Percentiles rank a stretch among this genome's conserved stretches.
Conservation (phyloP, 2,113 vertebrate genomes). For the Oxyura jamaicensis region DNA sequence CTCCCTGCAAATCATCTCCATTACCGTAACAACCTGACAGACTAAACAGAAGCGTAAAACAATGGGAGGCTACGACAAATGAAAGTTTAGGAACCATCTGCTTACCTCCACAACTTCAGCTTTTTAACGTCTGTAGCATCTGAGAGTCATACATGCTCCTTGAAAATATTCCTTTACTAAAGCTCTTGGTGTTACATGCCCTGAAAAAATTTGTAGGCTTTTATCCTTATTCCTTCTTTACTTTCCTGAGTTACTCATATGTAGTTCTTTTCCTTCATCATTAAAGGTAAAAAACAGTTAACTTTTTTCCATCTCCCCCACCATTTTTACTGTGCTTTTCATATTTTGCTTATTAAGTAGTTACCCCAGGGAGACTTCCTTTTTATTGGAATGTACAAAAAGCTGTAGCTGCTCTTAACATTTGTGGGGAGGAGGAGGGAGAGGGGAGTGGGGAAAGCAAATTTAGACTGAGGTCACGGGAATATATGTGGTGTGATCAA, state of each 20-base stretch:
- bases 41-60: not conserved
- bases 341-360: conserved; percentile 50
- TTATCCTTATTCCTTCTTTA: not conserved
- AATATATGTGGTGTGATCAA: not conserved
- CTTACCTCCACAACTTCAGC: not conserved
- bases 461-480: not conserved
- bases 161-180: not conserved
- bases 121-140: not conserved
- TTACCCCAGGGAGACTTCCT: not conserved
- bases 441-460: not conserved
- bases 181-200: not conserved
- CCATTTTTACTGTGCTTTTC: conserved; percentile 24
- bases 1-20: not conserved
- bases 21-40: not conserved
- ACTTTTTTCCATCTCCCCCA: not conserved
- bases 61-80: not conserved
- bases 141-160: not conserved
- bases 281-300: conserved; percentile 15
- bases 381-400: conserved; percentile 18
- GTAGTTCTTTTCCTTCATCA: not conserved
- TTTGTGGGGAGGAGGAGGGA: not conserved
- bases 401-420: not conserved
- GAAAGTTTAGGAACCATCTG: not conserved
- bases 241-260: not conserved
- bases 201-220: not conserved